These are phyloP conservation scores for Cyprinella venusta DNA, from an alignment of 2,797 vertebrate species.

Conservation along the genomic window DNA sequence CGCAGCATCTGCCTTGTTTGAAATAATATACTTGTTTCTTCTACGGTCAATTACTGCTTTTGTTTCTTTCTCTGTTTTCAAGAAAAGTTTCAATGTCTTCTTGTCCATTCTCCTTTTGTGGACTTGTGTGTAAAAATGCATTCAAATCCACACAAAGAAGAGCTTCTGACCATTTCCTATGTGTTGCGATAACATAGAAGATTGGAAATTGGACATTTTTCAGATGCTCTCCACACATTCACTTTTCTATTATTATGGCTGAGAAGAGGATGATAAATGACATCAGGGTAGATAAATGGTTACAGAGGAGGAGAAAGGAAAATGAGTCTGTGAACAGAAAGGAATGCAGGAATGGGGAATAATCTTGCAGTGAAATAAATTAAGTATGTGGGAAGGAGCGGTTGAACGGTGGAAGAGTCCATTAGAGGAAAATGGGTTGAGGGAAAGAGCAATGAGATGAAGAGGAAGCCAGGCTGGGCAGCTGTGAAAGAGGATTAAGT, in stretches of 20 bases:
- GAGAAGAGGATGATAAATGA: conserved; percentile 29
- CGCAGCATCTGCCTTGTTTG: background rate
- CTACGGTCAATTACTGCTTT: conserved; percentile 63
- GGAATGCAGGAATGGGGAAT: background rate
- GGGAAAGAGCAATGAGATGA: conserved; percentile 11
- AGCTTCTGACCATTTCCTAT: conserved; percentile 69
- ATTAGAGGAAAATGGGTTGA: conserved; percentile 12
- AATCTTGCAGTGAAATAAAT: conserved; percentile 17
- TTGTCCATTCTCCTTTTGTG: conserved; percentile 86
- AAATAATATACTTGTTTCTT: conserved; percentile 54
- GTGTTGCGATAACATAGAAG: conserved; percentile 51
- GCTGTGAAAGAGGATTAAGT: conserved; percentile 33
- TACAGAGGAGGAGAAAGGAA: conserved; percentile 16
- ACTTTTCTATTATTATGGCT: conserved; percentile 30
- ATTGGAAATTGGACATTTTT: background rate
- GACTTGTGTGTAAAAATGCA: conserved; percentile 99
- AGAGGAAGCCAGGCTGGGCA: conserved; percentile 9
- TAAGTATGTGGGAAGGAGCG: background rate
- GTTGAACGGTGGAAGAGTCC: background rate
- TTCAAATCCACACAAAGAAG: conserved; percentile 92
- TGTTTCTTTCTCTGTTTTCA: conserved; percentile 75
- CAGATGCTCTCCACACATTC: conserved; percentile 37
- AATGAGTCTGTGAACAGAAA: conserved; percentile 5
- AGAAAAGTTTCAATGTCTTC: conserved; percentile 77
- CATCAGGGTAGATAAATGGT: conserved; percentile 24